Conservation (phyloP, 2,797 vertebrate species). For the Rhabdophis nuchalis region DNA sequence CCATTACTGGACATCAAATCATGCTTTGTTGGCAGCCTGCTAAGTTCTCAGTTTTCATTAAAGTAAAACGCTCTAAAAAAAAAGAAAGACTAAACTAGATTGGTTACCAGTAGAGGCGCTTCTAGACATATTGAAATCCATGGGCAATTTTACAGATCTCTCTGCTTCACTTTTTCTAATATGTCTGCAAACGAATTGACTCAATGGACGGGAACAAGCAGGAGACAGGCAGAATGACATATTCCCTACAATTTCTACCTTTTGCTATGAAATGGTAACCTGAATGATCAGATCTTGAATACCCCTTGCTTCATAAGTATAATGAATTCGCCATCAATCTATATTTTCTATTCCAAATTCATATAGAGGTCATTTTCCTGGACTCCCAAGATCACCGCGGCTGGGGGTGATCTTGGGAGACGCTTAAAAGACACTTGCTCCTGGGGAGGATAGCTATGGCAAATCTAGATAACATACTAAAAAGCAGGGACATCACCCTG, state of each 20-base stretch:
- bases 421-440: too few relatives aligned
- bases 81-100: background rate
- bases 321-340: background rate
- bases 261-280: background rate
- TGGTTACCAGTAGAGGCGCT: background rate
- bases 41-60: background rate
- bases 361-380: background rate
- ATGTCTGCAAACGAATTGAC: background rate
- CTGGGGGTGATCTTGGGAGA: too few relatives aligned
- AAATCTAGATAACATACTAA: too few relatives aligned
- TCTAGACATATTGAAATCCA: background rate
- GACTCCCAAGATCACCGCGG: too few relatives aligned
- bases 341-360: background rate
- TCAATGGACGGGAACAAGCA: background rate
- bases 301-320: background rate
- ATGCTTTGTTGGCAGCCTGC: background rate
- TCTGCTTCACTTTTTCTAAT: background rate
- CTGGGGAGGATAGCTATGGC: too few relatives aligned
- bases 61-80: background rate
- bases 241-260: background rate
- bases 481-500: too few relatives aligned
- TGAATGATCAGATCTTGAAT: background rate
- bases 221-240: background rate
- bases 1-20: background rate
- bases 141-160: background rate